Conservation (phyloP, 1,140 invertebrate genomes). For the Wasmannia auropunctata region DNA sequence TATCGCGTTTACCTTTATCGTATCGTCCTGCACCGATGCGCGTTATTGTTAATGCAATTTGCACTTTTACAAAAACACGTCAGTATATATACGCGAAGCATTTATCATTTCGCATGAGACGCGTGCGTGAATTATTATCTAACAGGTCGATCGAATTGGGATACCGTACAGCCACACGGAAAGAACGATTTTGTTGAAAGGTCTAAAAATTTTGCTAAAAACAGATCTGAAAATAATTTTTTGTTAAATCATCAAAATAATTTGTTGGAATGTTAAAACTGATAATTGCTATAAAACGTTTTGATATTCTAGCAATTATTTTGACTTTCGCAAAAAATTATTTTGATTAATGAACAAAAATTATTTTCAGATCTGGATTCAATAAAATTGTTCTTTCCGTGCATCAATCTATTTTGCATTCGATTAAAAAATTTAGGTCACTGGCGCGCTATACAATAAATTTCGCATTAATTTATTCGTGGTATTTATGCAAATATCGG, state of each 20-base stretch:
- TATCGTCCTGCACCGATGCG: background rate
- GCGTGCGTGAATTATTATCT: conserved; percentile 27
- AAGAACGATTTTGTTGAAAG: too few relatives aligned
- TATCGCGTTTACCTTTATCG: background rate
- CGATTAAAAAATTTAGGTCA: conserved; percentile 42
- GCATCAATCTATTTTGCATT: conserved; percentile 8
- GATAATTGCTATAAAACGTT: too few relatives aligned
- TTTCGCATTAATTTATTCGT: background rate
- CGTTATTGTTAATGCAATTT: conserved; percentile 23
- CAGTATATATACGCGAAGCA: background rate
- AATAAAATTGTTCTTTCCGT: too few relatives aligned
- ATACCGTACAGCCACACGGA: background rate
- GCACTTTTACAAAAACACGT: conserved; percentile 3
- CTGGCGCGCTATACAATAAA: background rate
- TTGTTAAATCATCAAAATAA: too few relatives aligned
- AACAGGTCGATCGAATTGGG: background rate
- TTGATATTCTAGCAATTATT: too few relatives aligned
- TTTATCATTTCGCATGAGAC: conserved; percentile 12
- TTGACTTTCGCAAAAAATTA: too few relatives aligned
- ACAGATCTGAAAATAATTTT: too few relatives aligned
- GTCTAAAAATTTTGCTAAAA: too few relatives aligned
- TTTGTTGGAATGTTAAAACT: too few relatives aligned
- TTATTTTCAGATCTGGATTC: too few relatives aligned
- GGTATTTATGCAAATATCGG: conserved; percentile 3
- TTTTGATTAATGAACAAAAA: too few relatives aligned